A percentile compares a stretch with the other conserved stretches of the same genome.
These are phyloP conservation scores for Magallana angulata DNA, from an alignment of 1,140 invertebrate species.

Conservation along the genomic window DNA sequence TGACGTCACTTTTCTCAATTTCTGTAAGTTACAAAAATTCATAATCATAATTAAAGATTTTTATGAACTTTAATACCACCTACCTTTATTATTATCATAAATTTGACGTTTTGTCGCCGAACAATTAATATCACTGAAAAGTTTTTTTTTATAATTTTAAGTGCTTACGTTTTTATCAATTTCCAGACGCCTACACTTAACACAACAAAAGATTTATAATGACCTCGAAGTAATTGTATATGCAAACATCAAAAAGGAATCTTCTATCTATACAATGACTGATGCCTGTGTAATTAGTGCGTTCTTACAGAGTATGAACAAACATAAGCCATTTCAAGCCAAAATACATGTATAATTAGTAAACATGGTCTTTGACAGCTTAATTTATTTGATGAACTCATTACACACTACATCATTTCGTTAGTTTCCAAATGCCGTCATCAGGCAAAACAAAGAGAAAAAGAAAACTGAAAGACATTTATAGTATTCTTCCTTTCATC, in stretches of 20 bases:
- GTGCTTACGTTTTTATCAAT: not conserved
- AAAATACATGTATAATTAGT: slow-evolving; percentile 37
- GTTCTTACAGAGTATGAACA: not conserved
- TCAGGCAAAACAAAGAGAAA: not conserved
- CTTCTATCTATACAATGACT: slow-evolving; percentile 10
- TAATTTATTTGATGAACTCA: slow-evolving; percentile 12
- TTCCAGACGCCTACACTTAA: slow-evolving; percentile 2
- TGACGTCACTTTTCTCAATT: not conserved
- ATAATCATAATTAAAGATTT: not conserved
- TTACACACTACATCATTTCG: not conserved
- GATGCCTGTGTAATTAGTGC: not conserved
- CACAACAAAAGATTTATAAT: slow-evolving; percentile 4
- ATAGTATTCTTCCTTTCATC: too few relatives aligned
- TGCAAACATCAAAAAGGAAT: slow-evolving; percentile 20
- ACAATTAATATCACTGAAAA: not conserved
- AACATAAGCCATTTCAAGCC: not conserved
- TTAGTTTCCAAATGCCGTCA: not conserved
- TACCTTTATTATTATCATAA: too few relatives aligned
- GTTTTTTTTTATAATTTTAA: not conserved
- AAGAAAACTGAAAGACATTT: not conserved
- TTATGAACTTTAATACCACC: too few relatives aligned
- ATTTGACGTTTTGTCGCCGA: not conserved
- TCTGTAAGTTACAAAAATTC: too few relatives aligned
- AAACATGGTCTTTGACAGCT: slow-evolving; percentile 9
- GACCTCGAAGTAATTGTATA: slow-evolving; percentile 21